Evolutionary conservation across 2,797 vertebrate species (phyloP), one percentile per base, ranked within the genome.

Genomic region (Furcifer pardalis): DNA sequence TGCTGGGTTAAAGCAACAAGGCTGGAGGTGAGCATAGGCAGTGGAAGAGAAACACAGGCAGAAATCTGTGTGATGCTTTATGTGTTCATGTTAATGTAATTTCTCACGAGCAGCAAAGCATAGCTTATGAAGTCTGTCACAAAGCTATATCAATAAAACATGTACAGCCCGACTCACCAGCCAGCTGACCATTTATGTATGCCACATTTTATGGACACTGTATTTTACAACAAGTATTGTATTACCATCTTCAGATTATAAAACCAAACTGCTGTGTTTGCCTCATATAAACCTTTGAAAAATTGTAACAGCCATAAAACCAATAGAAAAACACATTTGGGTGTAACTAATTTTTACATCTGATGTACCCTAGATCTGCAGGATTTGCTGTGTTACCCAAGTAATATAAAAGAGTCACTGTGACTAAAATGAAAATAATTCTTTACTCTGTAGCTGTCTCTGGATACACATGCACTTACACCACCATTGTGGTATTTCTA

Each of bases 261-360:
- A 88, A 90, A 32, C 78, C 52, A 59, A 84, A 62, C 40, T 63
- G 42, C 32, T 82, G 44, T 32, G 65, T 17, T 84, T 90, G 49
- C 17, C 3, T 4, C 0, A 0, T 21, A 82, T 65, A 80, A 69
- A 46, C 8, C 82, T 32, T 35, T 79, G 79, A 12, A 65, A 88
- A 87, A 79, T 0, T 0, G 62, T 80, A 75, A 84, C 86, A 5
- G 46, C 66, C 71, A 37, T 82, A 83, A 84, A 82, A 79, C 6
- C 72, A 74, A 79, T 65, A 21, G 37, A 82, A 27, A 85, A 19
- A 0, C 83, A 73, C 71, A 88, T 80, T 52, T 84, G 7, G 27
- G 17, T 44, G 9, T 69, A 13, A 52, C 35, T 37, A 82, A 79
- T 85, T 90, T n/a, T 86, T 85, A n/a, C 1, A 35, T 75, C 87